Percentiles rank a stretch among this genome's conserved stretches.
Conservation (phyloP, 2,888 invertebrate genomes). For the Schizaphis graminum region DNA sequence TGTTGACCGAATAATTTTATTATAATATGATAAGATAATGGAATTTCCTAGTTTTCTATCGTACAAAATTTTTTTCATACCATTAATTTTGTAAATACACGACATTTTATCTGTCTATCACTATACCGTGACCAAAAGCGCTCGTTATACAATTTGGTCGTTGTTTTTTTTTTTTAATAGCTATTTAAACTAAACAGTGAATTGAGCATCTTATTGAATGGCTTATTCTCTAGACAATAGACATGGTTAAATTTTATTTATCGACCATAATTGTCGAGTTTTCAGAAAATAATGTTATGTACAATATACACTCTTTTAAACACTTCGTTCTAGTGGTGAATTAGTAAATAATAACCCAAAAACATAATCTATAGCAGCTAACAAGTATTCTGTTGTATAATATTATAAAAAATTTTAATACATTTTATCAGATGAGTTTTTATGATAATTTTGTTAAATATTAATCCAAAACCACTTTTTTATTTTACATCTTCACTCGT, state of each 20-base stretch:
- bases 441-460: not conserved
- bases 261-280: not conserved
- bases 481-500: not conserved
- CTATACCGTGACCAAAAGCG: not conserved
- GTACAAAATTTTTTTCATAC: too few relatives aligned
- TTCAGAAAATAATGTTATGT: not conserved
- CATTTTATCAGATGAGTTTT: not conserved
- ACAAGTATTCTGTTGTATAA: not conserved
- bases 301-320: not conserved
- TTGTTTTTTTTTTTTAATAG: not conserved
- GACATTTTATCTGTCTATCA: conserved; percentile 13
- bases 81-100: not conserved
- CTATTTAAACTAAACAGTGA: not conserved
- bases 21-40: not conserved
- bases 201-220: conserved; percentile 13
- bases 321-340: not conserved
- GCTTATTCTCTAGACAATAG: conserved; percentile 22
- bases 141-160: not conserved
- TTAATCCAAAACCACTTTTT: not conserved
- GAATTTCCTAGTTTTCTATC: not conserved
- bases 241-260: conserved; percentile 33
- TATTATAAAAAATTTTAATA: not conserved
- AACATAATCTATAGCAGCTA: not conserved
- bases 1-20: not conserved
- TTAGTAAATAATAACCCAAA: too few relatives aligned